Base-by-base conservation (phyloP, 2,888 invertebrate genomes). In the Atherix ibis region DNA sequence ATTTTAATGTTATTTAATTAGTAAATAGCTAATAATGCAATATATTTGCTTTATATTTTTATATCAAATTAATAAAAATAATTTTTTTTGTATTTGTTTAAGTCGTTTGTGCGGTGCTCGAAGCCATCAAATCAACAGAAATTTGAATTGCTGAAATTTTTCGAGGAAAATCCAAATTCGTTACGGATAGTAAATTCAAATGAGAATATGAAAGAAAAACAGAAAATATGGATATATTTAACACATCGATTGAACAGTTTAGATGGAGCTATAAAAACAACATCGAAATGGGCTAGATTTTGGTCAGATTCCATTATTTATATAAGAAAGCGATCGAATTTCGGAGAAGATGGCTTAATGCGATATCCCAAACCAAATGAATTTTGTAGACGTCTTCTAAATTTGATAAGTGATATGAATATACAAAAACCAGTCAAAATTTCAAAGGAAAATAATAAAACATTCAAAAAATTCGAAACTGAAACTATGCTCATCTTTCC, bases 261-360 rank as follows among this genome's bases (percentile, higher is more conserved):
- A 16, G 38, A 40, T 9, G 40, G 40, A 5, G 34, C 38, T 12
- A 19, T 40, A 13, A 40, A 40, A 27, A 37, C 36, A n/a, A 38
- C 40, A 2, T 29, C 31, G 12, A 40, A 40, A 30, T 40, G 40
- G 40, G 34, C 36, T 10, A 40, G 36, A 31, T 40, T 38, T 30
- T 40, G 40, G 40, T 32, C 31, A 8, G 40, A 40, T 34, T 38
- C 38, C 13, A 38, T 38, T 4, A 36, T 40, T 12, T 40, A 40
- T 24, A 40, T 38, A 2, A 36, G 28, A 34, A 38, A 27, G 16
- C 30, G 40, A n/a, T 38, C 40, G 13, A 38, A 27, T 13, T 5
- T 13, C 6, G 35, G 35, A 12, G 32, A 28, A 27, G 25, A 18
- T 25, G 27, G 35, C 4, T 31, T n/a, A n/a, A n/a, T n/a, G n/a